Conservation (phyloP, 2,888 invertebrate genomes). For the Sabatieria punctata region DNA sequence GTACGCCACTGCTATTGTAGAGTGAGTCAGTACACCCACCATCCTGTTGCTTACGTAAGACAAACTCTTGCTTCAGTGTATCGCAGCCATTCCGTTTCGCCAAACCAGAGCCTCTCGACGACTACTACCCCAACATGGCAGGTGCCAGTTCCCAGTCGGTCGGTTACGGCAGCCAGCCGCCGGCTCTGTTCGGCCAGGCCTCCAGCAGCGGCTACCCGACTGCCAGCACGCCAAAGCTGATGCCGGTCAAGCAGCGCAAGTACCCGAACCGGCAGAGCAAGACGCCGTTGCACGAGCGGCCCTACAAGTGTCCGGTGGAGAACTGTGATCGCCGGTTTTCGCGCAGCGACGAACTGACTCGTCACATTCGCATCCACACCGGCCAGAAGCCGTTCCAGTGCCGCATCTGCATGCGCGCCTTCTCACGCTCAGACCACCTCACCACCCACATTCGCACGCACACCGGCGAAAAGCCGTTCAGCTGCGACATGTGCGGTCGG, state of each 20-base stretch:
- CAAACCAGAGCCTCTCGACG: slow-evolving; percentile 14
- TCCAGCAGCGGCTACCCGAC: no score
- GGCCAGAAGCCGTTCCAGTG: slow-evolving; percentile 53
- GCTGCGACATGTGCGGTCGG: no score
- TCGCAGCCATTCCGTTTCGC: slow-evolving; percentile 9
- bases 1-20: no score
- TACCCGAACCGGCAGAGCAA: slow-evolving; percentile 58
- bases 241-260: slow-evolving; percentile 10
- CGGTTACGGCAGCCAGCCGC: no score
- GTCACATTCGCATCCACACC: slow-evolving; percentile 96
- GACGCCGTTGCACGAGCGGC: slow-evolving; percentile 90
- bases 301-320: slow-evolving; percentile 93
- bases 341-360: slow-evolving; percentile 87
- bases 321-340: slow-evolving; percentile 92
- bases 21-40: no score
- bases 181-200: no score
- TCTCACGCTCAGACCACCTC: slow-evolving; percentile 88
- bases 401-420: slow-evolving; percentile 92
- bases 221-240: no score
- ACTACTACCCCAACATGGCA: no score
- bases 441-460: slow-evolving; percentile 98
- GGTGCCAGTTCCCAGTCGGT: no score
- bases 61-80: no score
- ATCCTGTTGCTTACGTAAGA: no score
- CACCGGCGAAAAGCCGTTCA: no score